Base-by-base conservation (phyloP, 2,113 vertebrate genomes). In the Terrapene triunguis region DNA sequence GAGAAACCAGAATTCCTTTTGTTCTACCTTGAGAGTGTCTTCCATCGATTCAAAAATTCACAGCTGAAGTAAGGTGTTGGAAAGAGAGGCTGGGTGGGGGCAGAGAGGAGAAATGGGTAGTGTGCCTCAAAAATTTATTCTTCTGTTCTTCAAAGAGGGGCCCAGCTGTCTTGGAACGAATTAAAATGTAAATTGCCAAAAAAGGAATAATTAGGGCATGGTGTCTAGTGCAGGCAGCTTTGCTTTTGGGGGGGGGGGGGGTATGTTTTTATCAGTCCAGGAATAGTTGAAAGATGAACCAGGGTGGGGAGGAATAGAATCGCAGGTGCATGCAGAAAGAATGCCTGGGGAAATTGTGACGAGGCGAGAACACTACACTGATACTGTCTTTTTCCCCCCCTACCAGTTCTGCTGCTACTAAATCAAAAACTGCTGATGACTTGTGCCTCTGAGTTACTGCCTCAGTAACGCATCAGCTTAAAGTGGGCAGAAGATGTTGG, bases 121-220 rank as follows among this genome's bases (percentile, higher is more conserved):
- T 0, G 1, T 92, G 35, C 76, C 88, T 62, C 65, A 88, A 97
- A 80, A 91, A 93, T 97, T 97, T 95, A 90, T 69, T 97, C 57
- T 91, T 92, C 62, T 89, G 38, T 88, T 96, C 92, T 89, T 85
- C 85, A 62, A 91, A 96, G 94, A 89, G 72, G 24, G 94, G 50
- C 87, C 88, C 94, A 97, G 88, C 94, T 98, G 97, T 96, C 96
- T 87, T 88, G 82, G 93, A 97, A 69, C 62, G 96, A 96, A 98
- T 98, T 84, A 95, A 97, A 97, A 97, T 97, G 94, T 96, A 94
- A 97, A 97, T 97, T 95, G 94, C 93, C 55, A 51, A 92, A 97
- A 97, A 89, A 84, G 47, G 54, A 82, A 42, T 95, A 97, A 94
- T 95, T 69, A 96, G 82, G 87, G 69, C 87, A 57, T 80, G 94